Evolutionary conservation across 2,113 vertebrate genomes (phyloP), one percentile per base, ranked within the genome.

Genomic region (Phylloscopus whistleri): DNA sequence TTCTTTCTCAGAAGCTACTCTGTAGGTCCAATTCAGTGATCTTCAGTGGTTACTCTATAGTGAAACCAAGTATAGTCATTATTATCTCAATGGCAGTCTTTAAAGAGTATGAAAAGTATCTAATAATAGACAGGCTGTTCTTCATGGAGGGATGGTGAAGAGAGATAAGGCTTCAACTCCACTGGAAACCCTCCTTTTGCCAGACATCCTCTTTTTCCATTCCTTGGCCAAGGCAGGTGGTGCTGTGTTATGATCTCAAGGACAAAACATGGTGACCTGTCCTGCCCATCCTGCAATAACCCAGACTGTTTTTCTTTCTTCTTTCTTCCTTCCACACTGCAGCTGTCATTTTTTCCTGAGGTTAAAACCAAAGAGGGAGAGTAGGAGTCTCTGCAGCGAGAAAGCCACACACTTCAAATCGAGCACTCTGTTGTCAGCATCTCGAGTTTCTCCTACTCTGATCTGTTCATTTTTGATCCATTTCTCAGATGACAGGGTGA

Each of bases 261-360:
- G 6, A 9, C 49, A 72, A 67, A 92, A 43, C 21, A 11, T 5
- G 20, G 55, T 82, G 75, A 85, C 64, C 41, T 63, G n/a, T 89
- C 94, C 85, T 82, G 82, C 67, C 39, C 83, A 84, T 89, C 43
- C 64, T 62, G 76, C 89, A 80, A 72, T 62, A 87, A 92, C 62
- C 27, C 52, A 85, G 62, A 94, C 44, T 17, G 27, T 0, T 17
- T 43, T 44, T 52, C 35, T 33, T 60, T 37, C 80, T 70, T 53
- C 76, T 85, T 95, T 89, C 76, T 84, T 95, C 73, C 33, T 81
- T 64, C 80, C 85, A 90, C 79, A 69, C 30, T 93, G 90, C 85
- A 95, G 97, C 95, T 95, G 92, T 96, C 94, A 96, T 95, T 94
- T 97, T 96, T 98, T 98, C 98, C 98, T 98, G 98, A 98, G 98